Evolutionary conservation across 2,113 vertebrate species (phyloP).

Genomic region (Anarrhichthys ocellatus): DNA sequence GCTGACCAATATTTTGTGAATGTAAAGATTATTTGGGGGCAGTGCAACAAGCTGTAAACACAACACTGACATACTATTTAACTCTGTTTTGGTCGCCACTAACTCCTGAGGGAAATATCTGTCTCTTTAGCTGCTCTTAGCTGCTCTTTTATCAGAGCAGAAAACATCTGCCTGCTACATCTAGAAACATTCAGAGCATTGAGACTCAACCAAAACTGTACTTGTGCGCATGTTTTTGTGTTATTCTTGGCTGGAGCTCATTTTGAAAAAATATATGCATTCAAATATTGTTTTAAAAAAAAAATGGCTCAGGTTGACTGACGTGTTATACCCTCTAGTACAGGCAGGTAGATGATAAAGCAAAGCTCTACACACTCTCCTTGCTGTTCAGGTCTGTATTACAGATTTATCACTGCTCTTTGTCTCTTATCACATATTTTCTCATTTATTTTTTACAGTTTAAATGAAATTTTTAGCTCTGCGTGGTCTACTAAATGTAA

Average conservation of each 20-base stretch:
- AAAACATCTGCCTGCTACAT: not conserved
- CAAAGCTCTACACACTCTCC: not conserved
- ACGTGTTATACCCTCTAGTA: not conserved
- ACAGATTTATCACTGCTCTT: not conserved
- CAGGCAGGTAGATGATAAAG: not conserved
- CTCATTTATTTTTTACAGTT: slow-evolving; percentile 7
- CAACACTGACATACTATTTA: not conserved
- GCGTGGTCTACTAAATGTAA: not conserved
- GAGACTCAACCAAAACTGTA: not conserved
- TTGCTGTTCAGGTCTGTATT: not conserved
- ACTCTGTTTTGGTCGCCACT: not conserved
- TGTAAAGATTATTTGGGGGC: not conserved
- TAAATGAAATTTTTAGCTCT: slow-evolving; percentile 8
- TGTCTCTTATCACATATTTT: slow-evolving; percentile 2
- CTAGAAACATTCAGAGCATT: not conserved
- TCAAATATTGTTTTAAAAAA: slow-evolving; percentile 14
- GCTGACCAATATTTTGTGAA: not conserved
- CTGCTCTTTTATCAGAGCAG: not conserved
- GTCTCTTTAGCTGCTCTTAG: not conserved
- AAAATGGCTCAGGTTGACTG: not conserved
- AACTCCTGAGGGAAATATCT: no score
- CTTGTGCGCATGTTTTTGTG: not conserved
- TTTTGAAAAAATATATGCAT: slow-evolving; percentile 4
- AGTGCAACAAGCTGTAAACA: not conserved
- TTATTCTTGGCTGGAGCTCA: not conserved